Conservation (phyloP, 1,140 invertebrate genomes). For the Euwallacea fornicatus region DNA sequence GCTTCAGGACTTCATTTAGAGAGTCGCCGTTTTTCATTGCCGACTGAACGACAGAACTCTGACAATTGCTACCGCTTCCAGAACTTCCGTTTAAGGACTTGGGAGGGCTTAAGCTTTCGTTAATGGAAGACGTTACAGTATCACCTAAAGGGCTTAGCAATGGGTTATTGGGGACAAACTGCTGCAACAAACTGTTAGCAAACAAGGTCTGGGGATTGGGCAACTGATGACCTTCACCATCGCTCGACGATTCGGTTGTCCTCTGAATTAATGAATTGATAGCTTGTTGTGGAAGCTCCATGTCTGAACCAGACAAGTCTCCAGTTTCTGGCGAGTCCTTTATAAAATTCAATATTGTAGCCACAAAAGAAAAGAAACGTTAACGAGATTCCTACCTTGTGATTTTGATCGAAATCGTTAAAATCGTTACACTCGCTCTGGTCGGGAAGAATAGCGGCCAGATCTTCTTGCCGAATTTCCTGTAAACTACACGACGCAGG, state of each 20-base stretch:
- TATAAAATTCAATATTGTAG: not conserved
- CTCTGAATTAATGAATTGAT: constrained; percentile 70
- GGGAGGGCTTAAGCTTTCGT: constrained; percentile 23
- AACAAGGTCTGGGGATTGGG: constrained; percentile 50
- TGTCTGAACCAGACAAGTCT: constrained; percentile 67
- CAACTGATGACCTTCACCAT: constrained; percentile 57
- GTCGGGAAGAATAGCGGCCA: constrained; percentile 68
- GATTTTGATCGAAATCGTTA: constrained; percentile 61
- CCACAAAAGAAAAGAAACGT: not conserved
- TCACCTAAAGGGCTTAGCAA: constrained; percentile 16
- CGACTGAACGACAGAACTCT: not conserved
- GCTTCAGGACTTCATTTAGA: not conserved
- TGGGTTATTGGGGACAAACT: constrained; percentile 63
- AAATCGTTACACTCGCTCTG: constrained; percentile 64
- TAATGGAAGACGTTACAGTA: constrained; percentile 4
- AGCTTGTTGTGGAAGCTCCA: constrained; percentile 67
- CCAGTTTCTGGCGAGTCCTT: constrained; percentile 46
- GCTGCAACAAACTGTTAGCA: constrained; percentile 58
- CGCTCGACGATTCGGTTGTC: constrained; percentile 63
- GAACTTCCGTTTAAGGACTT: constrained; percentile 7
- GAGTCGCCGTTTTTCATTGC: not conserved
- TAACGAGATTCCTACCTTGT: constrained; percentile 32
- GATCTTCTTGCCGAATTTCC: constrained; percentile 68
- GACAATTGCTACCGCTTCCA: constrained; percentile 4
- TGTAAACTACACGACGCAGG: constrained; percentile 52